Conservation (phyloP, 92 coral and sea anemone genomes). For the Palythoa grandis region DNA sequence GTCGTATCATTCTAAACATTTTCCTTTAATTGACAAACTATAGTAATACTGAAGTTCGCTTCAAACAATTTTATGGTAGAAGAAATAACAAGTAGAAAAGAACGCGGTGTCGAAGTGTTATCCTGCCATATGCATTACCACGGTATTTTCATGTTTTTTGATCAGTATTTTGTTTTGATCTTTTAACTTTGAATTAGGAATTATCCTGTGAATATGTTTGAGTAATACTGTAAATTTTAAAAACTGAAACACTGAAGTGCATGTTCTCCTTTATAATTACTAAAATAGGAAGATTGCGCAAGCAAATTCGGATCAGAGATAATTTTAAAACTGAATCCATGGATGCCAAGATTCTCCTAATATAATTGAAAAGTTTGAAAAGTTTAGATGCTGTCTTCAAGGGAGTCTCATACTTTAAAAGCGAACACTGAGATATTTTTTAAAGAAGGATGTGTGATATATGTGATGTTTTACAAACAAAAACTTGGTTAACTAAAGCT, state of each 20-base stretch:
- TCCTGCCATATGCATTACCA: neutral
- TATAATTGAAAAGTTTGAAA: neutral
- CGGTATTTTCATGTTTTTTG: neutral
- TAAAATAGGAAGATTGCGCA: neutral
- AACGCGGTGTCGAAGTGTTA: neutral
- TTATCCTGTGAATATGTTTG: neutral
- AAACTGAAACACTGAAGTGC: neutral
- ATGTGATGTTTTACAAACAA: too few species aligned
- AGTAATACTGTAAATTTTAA: neutral
- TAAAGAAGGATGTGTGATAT: neutral
- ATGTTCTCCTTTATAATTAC: neutral
- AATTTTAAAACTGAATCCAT: neutral
- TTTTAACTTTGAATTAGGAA: too few species aligned
- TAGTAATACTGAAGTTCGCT: constrained; percentile 10
- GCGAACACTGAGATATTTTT: neutral
- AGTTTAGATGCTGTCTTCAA: too few species aligned
- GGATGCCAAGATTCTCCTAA: neutral
- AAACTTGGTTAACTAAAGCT: too few species aligned
- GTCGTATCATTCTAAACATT: neutral
- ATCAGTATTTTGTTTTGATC: too few species aligned
- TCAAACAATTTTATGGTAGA: neutral
- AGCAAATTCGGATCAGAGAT: neutral
- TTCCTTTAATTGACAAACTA: neutral
- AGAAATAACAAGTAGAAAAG: neutral
- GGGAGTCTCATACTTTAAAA: neutral